These are phyloP conservation scores for Myanophis thanlyinensis DNA, from an alignment of 2,113 vertebrate species.

Conservation along the genomic window DNA sequence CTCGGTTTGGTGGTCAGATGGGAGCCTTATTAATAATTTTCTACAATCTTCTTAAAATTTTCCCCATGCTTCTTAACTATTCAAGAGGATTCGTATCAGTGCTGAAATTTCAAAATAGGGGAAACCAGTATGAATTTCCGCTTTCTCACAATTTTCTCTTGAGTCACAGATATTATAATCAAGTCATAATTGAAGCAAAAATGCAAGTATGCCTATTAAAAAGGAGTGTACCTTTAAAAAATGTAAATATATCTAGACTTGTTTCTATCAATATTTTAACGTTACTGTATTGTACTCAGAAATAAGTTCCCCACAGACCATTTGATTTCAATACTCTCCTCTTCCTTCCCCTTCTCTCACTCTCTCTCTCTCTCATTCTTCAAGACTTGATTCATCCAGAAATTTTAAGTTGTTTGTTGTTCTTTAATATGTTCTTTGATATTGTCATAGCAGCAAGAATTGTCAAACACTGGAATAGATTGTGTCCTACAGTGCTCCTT, in stretches of 20 bases:
- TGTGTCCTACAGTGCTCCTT: no score
- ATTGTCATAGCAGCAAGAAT: no score
- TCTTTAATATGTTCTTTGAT: no score
- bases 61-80: not conserved
- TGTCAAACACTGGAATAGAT: no score
- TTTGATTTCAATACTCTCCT: not conserved
- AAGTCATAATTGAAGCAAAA: not conserved
- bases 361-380: no score
- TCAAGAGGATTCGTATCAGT: not conserved
- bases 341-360: no score
- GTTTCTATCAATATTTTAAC: not conserved
- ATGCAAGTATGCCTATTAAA: not conserved
- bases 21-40: not conserved
- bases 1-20: not conserved
- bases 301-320: not conserved
- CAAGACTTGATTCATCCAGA: no score
- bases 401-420: no score
- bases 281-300: not conserved
- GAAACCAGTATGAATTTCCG: not conserved
- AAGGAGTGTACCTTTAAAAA: not conserved
- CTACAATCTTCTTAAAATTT: not conserved
- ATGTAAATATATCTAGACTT: not conserved
- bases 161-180: not conserved
- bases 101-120: not conserved
- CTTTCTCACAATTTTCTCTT: not conserved